A percentile compares a stretch with the other conserved stretches of the same genome.
phyloP scores from a whole-genome alignment of 2,888 invertebrate genomes.

The Eudemis profundana region DNA sequence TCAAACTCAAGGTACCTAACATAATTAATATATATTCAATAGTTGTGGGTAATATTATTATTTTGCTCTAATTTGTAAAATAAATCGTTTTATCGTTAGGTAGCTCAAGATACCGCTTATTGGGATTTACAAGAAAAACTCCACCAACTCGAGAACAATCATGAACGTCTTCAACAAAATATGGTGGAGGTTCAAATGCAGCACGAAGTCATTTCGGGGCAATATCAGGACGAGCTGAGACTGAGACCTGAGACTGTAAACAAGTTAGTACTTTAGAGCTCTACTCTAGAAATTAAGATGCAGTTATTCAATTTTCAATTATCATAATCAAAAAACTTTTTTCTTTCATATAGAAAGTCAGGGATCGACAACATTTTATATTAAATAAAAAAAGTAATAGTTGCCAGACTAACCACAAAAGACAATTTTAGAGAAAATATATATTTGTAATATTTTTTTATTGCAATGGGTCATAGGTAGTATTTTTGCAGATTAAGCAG shows the following conservation, averaged over 20 bases:
- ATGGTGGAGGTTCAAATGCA: conserved; percentile 79
- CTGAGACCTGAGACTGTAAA: conserved; percentile 72
- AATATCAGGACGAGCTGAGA: conserved; percentile 71
- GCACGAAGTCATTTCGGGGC: conserved; percentile 69
- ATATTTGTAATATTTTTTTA: too few relatives aligned
- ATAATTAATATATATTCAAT: too few relatives aligned
- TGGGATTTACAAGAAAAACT: conserved; percentile 74
- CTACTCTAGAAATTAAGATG: background rate
- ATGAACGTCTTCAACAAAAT: conserved; percentile 74
- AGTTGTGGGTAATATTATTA: too few relatives aligned
- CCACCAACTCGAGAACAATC: conserved; percentile 65
- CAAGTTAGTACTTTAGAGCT: conserved; percentile 61
- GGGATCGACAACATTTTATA: conserved; percentile 18
- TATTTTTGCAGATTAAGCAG: conserved; percentile 54
- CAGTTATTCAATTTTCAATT: too few relatives aligned
- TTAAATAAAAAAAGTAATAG: too few relatives aligned
- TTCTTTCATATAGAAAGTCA: background rate
- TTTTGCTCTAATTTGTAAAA: too few relatives aligned
- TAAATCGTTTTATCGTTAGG: conserved; percentile 54
- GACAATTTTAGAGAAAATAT: too few relatives aligned
- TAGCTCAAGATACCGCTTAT: conserved; percentile 74
- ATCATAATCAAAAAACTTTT: too few relatives aligned
- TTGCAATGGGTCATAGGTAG: too few relatives aligned
- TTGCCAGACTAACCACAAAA: too few relatives aligned
- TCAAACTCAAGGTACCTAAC: conserved; percentile 75